Evolutionary conservation across 2,888 invertebrate genomes (phyloP), one percentile per base, ranked within the genome.

Genomic region (Synanthedon formicaeformis): DNA sequence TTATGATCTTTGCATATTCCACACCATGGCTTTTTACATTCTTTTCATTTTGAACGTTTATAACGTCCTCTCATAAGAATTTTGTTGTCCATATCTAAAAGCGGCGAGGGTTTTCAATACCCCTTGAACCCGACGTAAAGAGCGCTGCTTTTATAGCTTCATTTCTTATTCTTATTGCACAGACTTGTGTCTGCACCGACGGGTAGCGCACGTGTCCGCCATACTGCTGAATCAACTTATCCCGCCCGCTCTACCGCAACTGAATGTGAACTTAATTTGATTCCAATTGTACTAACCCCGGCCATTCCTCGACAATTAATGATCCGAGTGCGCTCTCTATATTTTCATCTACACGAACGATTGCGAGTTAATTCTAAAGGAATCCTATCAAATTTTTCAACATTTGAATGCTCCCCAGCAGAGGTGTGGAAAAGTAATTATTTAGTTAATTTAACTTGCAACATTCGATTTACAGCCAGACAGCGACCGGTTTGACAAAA

Each of bases 251-350:
- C 69, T 60, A 63, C 81, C 81, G 78, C 83, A 81, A 78, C 81
- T 75, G 77, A 83, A 82, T 79, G 45, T 45, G 75, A 80, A 81
- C 80, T 84, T 82, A 83, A 85, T 86, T 85, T 76, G 80, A 84
- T 84, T 82, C 74, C 82, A 73, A 83, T 84, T 84, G 49, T 49
- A 52, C 52, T 50, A 52, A 53, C 51, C 51, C 53, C 23, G 6
- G 49, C 49, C 23, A 49, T 49, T 18, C 45, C n/a, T 12, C 23
- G 13, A 16, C 23, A 18, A 51, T 48, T 53, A 53, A 50, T 50
- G 45, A 14, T 11, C 45, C 45, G 8, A 45, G 45, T 45, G 8
- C 45, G 45, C 45, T 45, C 13, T 45, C 45, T 13, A 14, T 45
- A 45, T 45, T 45, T 45, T 45, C 45, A 13, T n/a, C 12, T 45